Evolutionary conservation across 2,797 vertebrate species (phyloP).

Genomic region (Tapera naevia): DNA sequence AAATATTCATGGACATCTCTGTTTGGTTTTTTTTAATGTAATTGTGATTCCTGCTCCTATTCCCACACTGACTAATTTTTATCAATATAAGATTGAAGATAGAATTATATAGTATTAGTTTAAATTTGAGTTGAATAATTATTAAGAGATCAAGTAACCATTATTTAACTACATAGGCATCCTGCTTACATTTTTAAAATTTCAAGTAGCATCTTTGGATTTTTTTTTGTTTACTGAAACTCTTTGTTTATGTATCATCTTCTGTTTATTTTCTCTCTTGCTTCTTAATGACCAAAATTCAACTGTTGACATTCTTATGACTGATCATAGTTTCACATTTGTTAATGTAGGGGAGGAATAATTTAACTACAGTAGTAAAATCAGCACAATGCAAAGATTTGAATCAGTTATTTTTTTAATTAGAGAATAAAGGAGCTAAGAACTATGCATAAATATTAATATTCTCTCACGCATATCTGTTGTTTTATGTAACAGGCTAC

Average conservation of each 20-base stretch:
- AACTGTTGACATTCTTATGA: neutral
- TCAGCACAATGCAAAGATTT: neutral
- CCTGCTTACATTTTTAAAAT: neutral
- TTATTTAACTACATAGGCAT: neutral
- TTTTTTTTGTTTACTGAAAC: neutral
- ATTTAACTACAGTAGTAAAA: neutral
- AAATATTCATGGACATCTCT: neutral
- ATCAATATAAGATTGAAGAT: neutral
- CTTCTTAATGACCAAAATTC: neutral
- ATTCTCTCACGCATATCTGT: neutral
- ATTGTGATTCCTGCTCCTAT: neutral
- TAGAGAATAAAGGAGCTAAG: neutral
- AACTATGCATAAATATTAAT: neutral
- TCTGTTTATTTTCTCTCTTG: neutral
- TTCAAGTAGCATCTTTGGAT: neutral
- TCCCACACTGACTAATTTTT: neutral
- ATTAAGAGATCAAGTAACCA: neutral
- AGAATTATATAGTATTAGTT: neutral
- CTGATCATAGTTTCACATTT: neutral
- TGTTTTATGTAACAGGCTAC: neutral
- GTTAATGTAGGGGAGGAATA: neutral
- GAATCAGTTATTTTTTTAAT: neutral
- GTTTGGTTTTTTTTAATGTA: neutral
- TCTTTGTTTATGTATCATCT: neutral
- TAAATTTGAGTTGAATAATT: neutral